phyloP scores from a whole-genome alignment of 2,888 invertebrate species.

The Saturnia pavonia region DNA sequence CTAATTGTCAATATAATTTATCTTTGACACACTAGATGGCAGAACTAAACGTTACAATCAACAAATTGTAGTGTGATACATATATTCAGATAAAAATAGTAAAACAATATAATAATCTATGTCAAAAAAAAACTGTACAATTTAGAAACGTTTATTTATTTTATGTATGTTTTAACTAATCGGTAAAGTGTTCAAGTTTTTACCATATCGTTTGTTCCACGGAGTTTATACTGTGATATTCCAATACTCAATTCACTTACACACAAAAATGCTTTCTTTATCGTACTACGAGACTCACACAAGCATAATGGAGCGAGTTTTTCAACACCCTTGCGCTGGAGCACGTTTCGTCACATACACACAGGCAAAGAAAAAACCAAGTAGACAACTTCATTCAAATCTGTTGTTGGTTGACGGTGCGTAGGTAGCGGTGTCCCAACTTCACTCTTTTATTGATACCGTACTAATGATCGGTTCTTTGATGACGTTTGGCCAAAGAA shows the following conservation, averaged over 20 bases:
- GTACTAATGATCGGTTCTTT: constrained; percentile 56
- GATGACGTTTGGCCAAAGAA: constrained; percentile 69
- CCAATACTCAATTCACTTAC: not conserved
- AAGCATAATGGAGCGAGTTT: constrained; percentile 35
- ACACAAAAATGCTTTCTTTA: constrained; percentile 19
- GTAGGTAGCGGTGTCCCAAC: constrained; percentile 47
- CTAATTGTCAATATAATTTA: not conserved
- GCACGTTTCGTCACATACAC: constrained; percentile 47
- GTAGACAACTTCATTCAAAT: constrained; percentile 71
- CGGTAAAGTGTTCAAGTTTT: not conserved
- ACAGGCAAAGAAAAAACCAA: constrained; percentile 48
- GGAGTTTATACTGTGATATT: not conserved
- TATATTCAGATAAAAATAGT: not conserved
- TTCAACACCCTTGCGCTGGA: constrained; percentile 46
- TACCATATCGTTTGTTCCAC: not conserved
- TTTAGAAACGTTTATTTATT: not conserved
- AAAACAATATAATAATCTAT: not conserved
- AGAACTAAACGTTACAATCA: not conserved
- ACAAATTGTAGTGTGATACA: not conserved
- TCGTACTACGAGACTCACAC: constrained; percentile 37
- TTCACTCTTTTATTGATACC: constrained; percentile 63
- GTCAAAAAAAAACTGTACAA: not conserved
- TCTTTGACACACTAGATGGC: not conserved
- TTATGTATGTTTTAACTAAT: no score
- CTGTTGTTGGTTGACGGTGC: constrained; percentile 48